A percentile compares a stretch with the other conserved stretches of the same genome.
phyloP scores from a whole-genome alignment of 2,797 vertebrate species.

The Tarsius wallacei region DNA sequence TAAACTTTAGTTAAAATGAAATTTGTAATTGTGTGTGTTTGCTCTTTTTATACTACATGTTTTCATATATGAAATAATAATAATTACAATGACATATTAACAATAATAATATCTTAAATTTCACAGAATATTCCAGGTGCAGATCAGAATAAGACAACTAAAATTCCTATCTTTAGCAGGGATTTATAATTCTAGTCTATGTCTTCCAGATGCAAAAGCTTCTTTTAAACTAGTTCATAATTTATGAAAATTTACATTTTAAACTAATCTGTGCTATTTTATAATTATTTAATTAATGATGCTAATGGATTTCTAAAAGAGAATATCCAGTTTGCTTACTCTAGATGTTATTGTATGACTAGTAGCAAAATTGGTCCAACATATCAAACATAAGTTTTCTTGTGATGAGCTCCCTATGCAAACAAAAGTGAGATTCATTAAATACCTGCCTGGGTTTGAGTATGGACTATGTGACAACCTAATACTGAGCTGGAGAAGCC shows the following conservation, averaged over 20 bases:
- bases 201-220: not conserved
- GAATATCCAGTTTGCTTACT: not conserved
- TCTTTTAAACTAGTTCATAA: not conserved
- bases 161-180: not conserved
- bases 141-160: not conserved
- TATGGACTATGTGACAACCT: not conserved
- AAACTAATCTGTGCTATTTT: not conserved
- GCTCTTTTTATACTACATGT: not conserved
- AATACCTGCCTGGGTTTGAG: not conserved
- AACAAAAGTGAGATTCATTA: not conserved
- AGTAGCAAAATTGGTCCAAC: not conserved
- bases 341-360: not conserved
- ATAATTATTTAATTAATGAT: not conserved
- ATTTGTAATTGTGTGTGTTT: not conserved
- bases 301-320: slow-evolving; percentile 27
- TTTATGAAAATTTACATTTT: not conserved
- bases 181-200: not conserved
- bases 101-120: not conserved
- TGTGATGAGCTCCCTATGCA: not conserved
- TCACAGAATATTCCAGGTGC: not conserved
- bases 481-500: not conserved
- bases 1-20: not conserved
- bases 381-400: not conserved
- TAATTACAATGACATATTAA: not conserved
- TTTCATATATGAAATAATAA: not conserved